Conservation (phyloP, 2,113 vertebrate genomes). For the Campylorhamphus procurvoides region DNA sequence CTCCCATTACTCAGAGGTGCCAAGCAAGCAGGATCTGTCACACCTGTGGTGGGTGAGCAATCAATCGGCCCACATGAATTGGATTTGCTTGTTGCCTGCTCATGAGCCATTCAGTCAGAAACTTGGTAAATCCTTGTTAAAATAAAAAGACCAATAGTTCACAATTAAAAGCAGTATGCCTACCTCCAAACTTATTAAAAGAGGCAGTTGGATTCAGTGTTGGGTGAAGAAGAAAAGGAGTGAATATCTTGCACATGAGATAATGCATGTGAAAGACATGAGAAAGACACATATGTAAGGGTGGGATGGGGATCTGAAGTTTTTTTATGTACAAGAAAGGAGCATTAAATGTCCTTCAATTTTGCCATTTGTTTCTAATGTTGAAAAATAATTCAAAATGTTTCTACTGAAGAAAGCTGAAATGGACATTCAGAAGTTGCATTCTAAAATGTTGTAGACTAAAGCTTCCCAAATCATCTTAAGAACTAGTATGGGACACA, state of each 20-base stretch:
- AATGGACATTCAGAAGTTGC: not conserved
- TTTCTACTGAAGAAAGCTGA: not conserved
- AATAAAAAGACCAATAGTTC: not conserved
- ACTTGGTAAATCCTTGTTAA: not conserved
- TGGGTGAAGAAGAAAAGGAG: not conserved
- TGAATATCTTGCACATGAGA: not conserved
- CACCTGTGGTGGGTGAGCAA: not conserved
- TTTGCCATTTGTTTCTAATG: not conserved
- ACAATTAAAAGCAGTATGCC: not conserved
- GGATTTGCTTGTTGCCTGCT: not conserved
- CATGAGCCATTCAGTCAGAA: not conserved
- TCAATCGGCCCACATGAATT: fast-evolving
- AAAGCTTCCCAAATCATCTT: not conserved
- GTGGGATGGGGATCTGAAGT: not conserved
- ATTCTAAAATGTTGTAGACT: not conserved
- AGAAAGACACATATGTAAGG: not conserved
- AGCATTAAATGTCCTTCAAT: not conserved
- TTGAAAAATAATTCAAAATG: not conserved
- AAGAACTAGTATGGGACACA: not conserved
- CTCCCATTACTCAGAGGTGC: not conserved
- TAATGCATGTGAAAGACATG: not conserved
- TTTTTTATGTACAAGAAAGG: not conserved
- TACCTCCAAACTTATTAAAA: not conserved
- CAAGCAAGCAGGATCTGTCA: not conserved
- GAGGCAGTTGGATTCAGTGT: not conserved